These are phyloP conservation scores for Pseudochromis fuscus DNA, from an alignment of 2,797 vertebrate genomes.

Conservation along the genomic window DNA sequence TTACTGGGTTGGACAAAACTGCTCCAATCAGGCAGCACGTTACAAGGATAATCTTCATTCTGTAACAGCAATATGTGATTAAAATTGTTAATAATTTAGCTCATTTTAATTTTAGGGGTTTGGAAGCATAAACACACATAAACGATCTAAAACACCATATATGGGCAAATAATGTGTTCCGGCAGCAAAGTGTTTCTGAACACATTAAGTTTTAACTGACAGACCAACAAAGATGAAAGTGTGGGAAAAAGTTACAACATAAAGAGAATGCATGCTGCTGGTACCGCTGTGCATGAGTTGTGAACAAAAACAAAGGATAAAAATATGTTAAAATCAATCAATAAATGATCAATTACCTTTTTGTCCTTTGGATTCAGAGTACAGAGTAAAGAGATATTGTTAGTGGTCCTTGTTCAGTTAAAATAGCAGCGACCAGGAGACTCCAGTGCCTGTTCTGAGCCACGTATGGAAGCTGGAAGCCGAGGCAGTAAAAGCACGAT, in stretches of 20 bases:
- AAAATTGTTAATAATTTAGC: not conserved
- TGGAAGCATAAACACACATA: not conserved
- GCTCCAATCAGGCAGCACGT: conserved; percentile 79
- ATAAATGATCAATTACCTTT: conserved; percentile 41
- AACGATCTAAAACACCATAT: not conserved
- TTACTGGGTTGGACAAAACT: conserved; percentile 82
- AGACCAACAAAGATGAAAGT: not conserved
- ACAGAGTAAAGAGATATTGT: conserved; percentile 14
- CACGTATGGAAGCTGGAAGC: conserved; percentile 31
- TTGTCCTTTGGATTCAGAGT: conserved; percentile 23
- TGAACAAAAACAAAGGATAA: not conserved
- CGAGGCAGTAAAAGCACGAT: conserved; percentile 41
- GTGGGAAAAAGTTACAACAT: not conserved
- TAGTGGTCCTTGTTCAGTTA: conserved; percentile 26
- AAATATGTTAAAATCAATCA: conserved; percentile 7
- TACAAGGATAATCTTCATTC: conserved; percentile 79
- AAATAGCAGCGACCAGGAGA: conserved; percentile 36
- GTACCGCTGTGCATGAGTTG: not conserved
- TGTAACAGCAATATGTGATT: conserved; percentile 54
- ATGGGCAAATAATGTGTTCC: not conserved
- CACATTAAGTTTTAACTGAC: not conserved
- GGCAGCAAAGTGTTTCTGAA: not conserved
- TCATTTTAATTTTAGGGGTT: not conserved
- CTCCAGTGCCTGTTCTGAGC: conserved; percentile 28
- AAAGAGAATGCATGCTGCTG: not conserved